Percentiles rank a stretch among this genome's conserved stretches.
phyloP scores from a whole-genome alignment of 2,888 invertebrate species.

The Drosophila pegasa region DNA sequence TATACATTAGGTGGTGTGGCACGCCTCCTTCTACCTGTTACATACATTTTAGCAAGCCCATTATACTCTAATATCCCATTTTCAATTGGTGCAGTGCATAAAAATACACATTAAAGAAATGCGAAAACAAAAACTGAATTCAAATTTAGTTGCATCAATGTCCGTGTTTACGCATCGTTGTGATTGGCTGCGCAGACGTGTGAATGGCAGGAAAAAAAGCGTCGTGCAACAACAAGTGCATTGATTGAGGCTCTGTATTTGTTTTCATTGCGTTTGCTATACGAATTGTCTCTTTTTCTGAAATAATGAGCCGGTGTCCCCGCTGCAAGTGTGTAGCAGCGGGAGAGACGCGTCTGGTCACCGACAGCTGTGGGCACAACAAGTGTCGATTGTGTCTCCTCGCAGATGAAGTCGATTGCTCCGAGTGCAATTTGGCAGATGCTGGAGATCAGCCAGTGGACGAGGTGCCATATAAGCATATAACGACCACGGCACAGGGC shows the following conservation, averaged over 20 bases:
- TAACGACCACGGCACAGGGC: constrained; percentile 52
- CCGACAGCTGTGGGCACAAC: constrained; percentile 90
- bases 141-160: background rate
- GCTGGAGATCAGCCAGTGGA: background rate
- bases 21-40: too few relatives aligned
- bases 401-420: constrained; percentile 88
- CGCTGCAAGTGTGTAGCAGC: constrained; percentile 81
- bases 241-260: constrained; percentile 16
- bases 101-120: background rate
- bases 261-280: background rate
- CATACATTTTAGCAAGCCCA: too few relatives aligned
- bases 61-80: too few relatives aligned
- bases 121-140: background rate
- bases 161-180: constrained; percentile 31
- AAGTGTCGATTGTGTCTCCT: constrained; percentile 91
- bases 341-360: constrained; percentile 88
- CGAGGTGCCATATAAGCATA: constrained; percentile 21
- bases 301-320: constrained; percentile 57
- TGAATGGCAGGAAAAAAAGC: constrained; percentile 33
- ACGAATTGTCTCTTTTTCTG: background rate
- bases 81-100: too few relatives aligned
- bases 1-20: too few relatives aligned
- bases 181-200: constrained; percentile 15
- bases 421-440: constrained; percentile 66
- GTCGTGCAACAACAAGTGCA: constrained; percentile 33